Percentiles rank a stretch among this genome's conserved stretches.
phyloP scores from a whole-genome alignment of 2,888 invertebrate genomes.

The Hofmannophila pseudospretella region DNA sequence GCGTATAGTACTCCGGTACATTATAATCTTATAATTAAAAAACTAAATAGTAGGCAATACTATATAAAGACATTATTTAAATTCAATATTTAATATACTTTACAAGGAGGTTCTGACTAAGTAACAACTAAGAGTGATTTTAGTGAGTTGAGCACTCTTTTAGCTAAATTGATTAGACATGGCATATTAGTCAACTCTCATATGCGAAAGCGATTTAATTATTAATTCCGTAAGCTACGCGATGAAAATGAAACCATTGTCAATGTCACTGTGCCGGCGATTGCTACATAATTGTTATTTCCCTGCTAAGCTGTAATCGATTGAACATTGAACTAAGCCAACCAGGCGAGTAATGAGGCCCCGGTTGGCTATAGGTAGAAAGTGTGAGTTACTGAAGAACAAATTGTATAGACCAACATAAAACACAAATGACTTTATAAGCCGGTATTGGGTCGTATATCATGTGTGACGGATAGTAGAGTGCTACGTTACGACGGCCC shows the following conservation, averaged over 20 bases:
- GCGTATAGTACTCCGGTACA: no score
- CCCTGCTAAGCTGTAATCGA: constrained; percentile 46
- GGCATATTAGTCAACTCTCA: constrained; percentile 3
- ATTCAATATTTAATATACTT: no score
- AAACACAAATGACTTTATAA: constrained; percentile 30
- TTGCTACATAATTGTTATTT: constrained; percentile 49
- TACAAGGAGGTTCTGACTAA: no score
- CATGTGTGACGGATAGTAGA: constrained; percentile 38
- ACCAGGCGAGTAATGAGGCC: constrained; percentile 38
- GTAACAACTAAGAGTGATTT: no score
- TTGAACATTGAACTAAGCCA: constrained; percentile 35
- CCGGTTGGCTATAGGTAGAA: constrained; percentile 32
- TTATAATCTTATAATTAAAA: no score
- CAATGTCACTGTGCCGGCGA: constrained; percentile 52
- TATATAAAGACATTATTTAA: no score
- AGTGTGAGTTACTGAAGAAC: constrained; percentile 38
- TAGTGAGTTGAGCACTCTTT: no score
- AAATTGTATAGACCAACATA: constrained; percentile 15
- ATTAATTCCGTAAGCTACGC: constrained; percentile 29
- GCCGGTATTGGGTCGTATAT: constrained; percentile 34
- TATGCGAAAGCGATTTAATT: constrained; percentile 37
- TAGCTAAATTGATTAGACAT: no score
- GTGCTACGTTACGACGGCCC: constrained; percentile 24
- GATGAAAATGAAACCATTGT: constrained; percentile 37
- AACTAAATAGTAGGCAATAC: no score